phyloP scores from a whole-genome alignment of 2,113 vertebrate species.

The Zapus hudsonius region DNA sequence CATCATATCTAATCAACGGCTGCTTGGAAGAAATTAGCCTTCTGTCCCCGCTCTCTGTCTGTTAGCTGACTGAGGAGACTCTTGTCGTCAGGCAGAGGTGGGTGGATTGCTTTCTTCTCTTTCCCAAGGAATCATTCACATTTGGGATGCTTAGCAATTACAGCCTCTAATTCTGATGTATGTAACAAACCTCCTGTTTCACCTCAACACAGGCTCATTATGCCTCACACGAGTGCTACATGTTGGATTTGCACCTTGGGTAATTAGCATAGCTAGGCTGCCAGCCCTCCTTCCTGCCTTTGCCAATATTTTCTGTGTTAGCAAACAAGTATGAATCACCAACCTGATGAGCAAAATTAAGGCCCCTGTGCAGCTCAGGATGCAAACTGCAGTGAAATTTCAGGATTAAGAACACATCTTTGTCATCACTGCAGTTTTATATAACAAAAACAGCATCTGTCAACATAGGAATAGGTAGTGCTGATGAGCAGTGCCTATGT shows the following conservation, averaged over 20 bases:
- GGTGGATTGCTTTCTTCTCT: slow-evolving; percentile 54
- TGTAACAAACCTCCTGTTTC: slow-evolving; percentile 76
- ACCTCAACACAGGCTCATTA: slow-evolving; percentile 83
- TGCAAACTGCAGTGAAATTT: slow-evolving; percentile 57
- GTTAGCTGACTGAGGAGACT: not conserved
- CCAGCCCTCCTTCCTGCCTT: slow-evolving; percentile 81
- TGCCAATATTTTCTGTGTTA: slow-evolving; percentile 79
- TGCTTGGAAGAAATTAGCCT: slow-evolving; percentile 51
- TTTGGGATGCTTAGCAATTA: slow-evolving; percentile 72
- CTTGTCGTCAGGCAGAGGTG: slow-evolving; percentile 35
- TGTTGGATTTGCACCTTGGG: slow-evolving; percentile 81
- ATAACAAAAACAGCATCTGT: not conserved
- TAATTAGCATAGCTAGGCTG: slow-evolving; percentile 83
- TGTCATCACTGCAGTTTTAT: not conserved
- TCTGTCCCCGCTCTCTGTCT: not conserved
- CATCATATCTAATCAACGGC: slow-evolving; percentile 28
- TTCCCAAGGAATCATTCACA: slow-evolving; percentile 65
- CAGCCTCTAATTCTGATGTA: slow-evolving; percentile 68
- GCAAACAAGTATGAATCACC: slow-evolving; percentile 84
- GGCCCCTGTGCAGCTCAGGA: slow-evolving; percentile 68
- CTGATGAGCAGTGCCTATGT: not conserved
- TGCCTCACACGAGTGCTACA: slow-evolving; percentile 64
- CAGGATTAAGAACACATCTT: slow-evolving; percentile 45
- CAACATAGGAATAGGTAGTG: not conserved
- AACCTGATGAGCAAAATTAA: slow-evolving; percentile 85